A percentile compares a stretch with the other conserved stretches of the same genome.
Conservation (phyloP, 2,113 vertebrate genomes). For the Mustelus asterias region DNA sequence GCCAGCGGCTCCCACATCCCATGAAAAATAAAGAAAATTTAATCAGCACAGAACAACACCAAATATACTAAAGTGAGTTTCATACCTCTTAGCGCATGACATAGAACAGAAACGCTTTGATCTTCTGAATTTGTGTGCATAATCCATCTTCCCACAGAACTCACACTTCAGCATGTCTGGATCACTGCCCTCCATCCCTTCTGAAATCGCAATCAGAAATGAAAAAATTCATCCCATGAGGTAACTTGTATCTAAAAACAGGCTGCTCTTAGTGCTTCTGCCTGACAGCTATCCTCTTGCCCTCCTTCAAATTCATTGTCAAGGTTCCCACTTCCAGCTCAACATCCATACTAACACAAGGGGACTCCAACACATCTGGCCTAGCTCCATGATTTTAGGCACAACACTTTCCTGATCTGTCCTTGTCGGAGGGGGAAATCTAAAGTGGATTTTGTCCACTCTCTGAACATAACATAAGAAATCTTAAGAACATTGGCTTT, state of each 20-base stretch:
- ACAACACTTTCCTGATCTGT: not conserved
- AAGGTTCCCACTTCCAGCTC: slow-evolving; percentile 38
- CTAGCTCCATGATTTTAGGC: not conserved
- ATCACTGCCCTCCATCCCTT: slow-evolving; percentile 67
- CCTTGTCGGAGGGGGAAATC: not conserved
- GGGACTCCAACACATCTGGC: not conserved
- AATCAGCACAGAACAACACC: not conserved
- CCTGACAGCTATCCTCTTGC: not conserved
- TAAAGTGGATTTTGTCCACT: not conserved
- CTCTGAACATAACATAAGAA: not conserved
- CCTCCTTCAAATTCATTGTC: slow-evolving; percentile 38
- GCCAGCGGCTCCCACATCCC: no score
- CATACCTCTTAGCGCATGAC: slow-evolving; percentile 90
- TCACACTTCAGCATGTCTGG: slow-evolving; percentile 86
- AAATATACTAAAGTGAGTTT: not conserved
- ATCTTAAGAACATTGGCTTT: not conserved
- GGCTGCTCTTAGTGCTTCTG: not conserved
- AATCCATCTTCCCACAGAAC: slow-evolving; percentile 91
- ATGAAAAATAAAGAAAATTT: not conserved
- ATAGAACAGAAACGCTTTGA: slow-evolving; percentile 96
- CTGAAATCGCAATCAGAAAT: slow-evolving; percentile 53
- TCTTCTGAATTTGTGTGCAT: slow-evolving; percentile 80
- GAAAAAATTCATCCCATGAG: not conserved
- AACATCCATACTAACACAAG: not conserved
- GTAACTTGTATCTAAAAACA: not conserved